Conservation (phyloP, 2,113 vertebrate species). For the Condylura cristata region DNA sequence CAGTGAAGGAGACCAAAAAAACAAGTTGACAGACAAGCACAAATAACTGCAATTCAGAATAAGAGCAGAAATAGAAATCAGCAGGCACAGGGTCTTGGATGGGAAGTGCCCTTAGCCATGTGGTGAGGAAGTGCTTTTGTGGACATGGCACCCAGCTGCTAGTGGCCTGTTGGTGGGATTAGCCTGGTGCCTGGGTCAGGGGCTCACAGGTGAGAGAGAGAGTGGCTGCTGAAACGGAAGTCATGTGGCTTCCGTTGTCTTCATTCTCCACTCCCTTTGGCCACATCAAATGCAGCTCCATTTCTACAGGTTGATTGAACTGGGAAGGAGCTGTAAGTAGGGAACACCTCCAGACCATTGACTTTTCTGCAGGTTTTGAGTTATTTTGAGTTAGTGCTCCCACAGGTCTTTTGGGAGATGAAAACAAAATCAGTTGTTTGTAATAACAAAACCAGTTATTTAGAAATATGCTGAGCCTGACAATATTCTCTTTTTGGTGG, state of each 20-base stretch:
- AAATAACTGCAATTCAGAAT: neutral
- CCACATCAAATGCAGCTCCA: neutral
- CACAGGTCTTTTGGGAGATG: neutral
- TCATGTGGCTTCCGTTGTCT: neutral
- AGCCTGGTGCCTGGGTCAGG: fast-evolving
- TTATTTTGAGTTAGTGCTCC: neutral
- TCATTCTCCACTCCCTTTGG: neutral
- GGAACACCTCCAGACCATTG: neutral
- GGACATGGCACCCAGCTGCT: neutral
- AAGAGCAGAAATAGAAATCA: neutral
- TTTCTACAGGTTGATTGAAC: neutral
- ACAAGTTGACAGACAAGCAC: neutral
- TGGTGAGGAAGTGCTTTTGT: neutral
- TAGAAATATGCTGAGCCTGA: constrained; percentile 6
- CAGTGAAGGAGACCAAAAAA: neutral
- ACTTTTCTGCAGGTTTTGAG: neutral
- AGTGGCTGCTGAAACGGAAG: neutral
- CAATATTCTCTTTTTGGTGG: constrained; percentile 29
- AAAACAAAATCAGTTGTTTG: constrained; percentile 28
- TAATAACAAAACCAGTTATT: constrained; percentile 49
- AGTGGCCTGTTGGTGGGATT: neutral
- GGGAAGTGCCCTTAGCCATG: neutral
- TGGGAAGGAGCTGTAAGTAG: neutral
- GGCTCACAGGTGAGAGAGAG: neutral
- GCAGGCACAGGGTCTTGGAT: neutral